phyloP scores from a whole-genome alignment of 2,888 invertebrate genomes.

The Drosophila glabriapex region DNA sequence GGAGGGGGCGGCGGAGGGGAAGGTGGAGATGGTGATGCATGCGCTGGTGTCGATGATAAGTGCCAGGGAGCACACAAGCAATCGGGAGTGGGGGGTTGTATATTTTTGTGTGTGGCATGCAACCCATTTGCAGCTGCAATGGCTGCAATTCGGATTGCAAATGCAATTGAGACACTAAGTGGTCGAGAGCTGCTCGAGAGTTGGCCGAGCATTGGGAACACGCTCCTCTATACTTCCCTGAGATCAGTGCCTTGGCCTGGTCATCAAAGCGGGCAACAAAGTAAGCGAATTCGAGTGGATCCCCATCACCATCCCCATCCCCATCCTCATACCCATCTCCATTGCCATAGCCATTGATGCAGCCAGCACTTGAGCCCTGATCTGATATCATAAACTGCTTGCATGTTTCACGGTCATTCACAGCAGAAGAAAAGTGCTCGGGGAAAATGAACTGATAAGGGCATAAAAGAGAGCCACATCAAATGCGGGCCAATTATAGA shows the following conservation, averaged over 20 bases:
- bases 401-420: constrained; percentile 60
- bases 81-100: neutral
- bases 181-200: constrained; percentile 33
- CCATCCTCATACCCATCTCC: neutral
- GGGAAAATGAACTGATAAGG: constrained; percentile 55
- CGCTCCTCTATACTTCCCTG: constrained; percentile 3
- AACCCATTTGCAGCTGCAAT: constrained; percentile 58
- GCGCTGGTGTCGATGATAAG: constrained; percentile 59
- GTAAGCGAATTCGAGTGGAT: constrained; percentile 63
- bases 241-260: constrained; percentile 3
- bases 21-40: constrained; percentile 1
- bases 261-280: constrained; percentile 44
- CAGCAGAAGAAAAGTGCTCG: constrained; percentile 22
- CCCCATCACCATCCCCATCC: neutral
- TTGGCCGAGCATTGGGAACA: neutral
- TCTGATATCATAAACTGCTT: constrained; percentile 56
- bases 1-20: neutral
- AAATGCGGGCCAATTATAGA: constrained; percentile 40
- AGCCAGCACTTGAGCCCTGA: constrained; percentile 41
- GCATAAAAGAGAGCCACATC: constrained; percentile 10
- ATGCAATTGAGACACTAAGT: constrained; percentile 76
- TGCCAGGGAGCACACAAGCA: constrained; percentile 36
- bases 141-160: constrained; percentile 67
- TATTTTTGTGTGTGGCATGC: constrained; percentile 42
- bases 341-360: constrained; percentile 5